These are phyloP conservation scores for Mallotus villosus DNA, from an alignment of 2,797 vertebrate species.

Conservation along the genomic window DNA sequence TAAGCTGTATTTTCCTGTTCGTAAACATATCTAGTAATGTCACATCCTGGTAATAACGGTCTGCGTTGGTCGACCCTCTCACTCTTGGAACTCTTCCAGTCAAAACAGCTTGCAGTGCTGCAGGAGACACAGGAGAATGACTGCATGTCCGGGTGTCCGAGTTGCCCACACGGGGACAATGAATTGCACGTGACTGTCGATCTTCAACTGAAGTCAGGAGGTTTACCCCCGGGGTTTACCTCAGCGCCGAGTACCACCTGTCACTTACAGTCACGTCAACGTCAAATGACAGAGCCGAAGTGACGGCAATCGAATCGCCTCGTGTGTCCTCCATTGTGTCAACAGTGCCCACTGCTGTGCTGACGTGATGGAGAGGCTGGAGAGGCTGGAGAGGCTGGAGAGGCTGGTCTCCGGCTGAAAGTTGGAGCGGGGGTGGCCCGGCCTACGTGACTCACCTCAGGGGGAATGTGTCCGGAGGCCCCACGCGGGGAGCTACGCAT, in stretches of 20 bases:
- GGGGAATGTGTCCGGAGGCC: slow-evolving; percentile 36
- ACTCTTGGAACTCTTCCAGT: not conserved
- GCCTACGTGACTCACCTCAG: slow-evolving; percentile 35
- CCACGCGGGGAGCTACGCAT: slow-evolving; percentile 33
- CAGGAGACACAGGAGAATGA: slow-evolving; percentile 6
- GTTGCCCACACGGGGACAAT: not conserved
- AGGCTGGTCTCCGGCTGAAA: not conserved
- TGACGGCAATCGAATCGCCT: too few species aligned
- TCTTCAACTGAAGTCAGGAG: slow-evolving; percentile 6
- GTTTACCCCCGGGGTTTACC: not conserved
- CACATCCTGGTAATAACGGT: slow-evolving; percentile 15
- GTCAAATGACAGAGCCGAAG: too few species aligned
- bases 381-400: too few species aligned
- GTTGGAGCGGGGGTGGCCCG: slow-evolving; percentile 9
- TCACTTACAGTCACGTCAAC: too few species aligned
- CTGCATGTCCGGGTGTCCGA: not conserved
- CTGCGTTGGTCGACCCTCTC: not conserved
- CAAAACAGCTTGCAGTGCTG: slow-evolving; percentile 22
- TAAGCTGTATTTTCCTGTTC: slow-evolving; percentile 15
- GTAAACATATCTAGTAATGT: slow-evolving; percentile 1
- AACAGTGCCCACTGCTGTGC: too few species aligned
- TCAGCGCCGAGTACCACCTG: not conserved
- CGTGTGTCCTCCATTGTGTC: too few species aligned
- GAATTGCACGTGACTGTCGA: not conserved
- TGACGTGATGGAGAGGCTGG: not conserved